A percentile compares a stretch with the other conserved stretches of the same genome.
phyloP scores from a whole-genome alignment of 2,888 invertebrate species.

The Tipula helvola region DNA sequence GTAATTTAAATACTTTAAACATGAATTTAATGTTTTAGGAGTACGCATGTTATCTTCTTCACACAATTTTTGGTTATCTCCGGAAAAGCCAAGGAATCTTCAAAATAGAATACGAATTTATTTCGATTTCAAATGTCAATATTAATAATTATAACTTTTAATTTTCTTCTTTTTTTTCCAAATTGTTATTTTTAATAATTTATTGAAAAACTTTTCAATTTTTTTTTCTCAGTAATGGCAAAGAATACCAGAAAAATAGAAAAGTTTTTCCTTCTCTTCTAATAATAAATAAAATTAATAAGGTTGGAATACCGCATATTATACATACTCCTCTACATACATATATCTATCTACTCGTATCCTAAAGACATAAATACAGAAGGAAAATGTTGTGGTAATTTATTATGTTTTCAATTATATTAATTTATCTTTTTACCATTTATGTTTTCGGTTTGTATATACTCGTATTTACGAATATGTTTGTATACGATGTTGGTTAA shows the following conservation, averaged over 20 bases:
- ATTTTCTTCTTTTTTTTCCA: neutral
- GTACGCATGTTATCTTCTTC: neutral
- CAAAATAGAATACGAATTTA: neutral
- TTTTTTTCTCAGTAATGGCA: neutral
- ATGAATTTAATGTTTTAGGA: neutral
- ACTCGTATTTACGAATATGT: neutral
- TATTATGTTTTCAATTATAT: constrained; percentile 4
- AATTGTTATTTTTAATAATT: neutral
- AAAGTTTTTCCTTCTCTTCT: neutral
- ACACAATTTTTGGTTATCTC: neutral
- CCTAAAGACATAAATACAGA: neutral
- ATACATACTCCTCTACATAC: neutral
- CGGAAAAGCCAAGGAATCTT: neutral
- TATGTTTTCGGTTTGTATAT: neutral
- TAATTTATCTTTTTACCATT: neutral
- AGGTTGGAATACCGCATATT: neutral
- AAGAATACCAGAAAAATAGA: neutral
- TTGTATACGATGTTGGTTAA: neutral
- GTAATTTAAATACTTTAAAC: no score
- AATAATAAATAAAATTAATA: neutral
- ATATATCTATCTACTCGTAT: neutral
- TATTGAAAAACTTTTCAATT: neutral
- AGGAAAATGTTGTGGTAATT: neutral
- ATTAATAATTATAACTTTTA: neutral
- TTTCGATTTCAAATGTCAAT: neutral